Evolutionary conservation across 2,113 vertebrate genomes (phyloP).

Genomic region (Misgurnus anguillicaudatus): DNA sequence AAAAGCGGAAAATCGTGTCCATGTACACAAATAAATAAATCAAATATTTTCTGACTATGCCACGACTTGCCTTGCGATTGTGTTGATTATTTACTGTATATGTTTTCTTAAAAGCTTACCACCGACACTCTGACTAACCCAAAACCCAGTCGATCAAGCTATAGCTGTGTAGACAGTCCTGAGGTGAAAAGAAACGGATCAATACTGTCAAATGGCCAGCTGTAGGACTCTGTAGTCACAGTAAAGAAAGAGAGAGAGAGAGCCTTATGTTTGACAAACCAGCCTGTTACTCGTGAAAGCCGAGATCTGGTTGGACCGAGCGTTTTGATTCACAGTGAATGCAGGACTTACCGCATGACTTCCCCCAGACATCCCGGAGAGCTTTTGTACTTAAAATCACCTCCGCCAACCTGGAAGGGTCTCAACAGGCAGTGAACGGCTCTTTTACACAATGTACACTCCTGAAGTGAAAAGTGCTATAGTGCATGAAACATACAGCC

Average conservation of each 20-base stretch:
- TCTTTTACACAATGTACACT: conserved; percentile 24
- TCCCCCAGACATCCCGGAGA: conserved; percentile 37
- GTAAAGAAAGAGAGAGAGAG: conserved; percentile 12
- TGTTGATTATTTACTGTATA: background rate
- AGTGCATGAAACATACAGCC: background rate
- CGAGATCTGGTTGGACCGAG: conserved; percentile 12
- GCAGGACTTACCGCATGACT: conserved; percentile 35
- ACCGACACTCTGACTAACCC: background rate
- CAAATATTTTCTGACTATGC: no score
- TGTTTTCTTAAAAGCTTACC: background rate
- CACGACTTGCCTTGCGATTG: no score
- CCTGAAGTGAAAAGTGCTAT: background rate
- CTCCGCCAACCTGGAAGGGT: conserved; percentile 24
- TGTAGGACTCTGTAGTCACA: conserved; percentile 27
- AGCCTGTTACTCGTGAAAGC: conserved; percentile 20
- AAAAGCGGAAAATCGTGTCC: no score
- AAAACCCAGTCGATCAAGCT: conserved; percentile 15
- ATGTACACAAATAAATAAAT: no score
- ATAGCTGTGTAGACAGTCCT: conserved; percentile 27
- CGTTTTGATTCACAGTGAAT: conserved; percentile 45
- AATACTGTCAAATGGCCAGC: conserved; percentile 29
- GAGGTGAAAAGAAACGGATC: conserved; percentile 37
- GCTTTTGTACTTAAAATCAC: conserved; percentile 28
- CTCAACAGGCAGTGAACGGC: conserved; percentile 6
- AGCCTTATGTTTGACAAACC: conserved; percentile 27